Percentiles rank a stretch among this genome's conserved stretches.
Evolutionary conservation across 2,888 invertebrate species (phyloP).

Genomic region (Dastarcus helophoroides): DNA sequence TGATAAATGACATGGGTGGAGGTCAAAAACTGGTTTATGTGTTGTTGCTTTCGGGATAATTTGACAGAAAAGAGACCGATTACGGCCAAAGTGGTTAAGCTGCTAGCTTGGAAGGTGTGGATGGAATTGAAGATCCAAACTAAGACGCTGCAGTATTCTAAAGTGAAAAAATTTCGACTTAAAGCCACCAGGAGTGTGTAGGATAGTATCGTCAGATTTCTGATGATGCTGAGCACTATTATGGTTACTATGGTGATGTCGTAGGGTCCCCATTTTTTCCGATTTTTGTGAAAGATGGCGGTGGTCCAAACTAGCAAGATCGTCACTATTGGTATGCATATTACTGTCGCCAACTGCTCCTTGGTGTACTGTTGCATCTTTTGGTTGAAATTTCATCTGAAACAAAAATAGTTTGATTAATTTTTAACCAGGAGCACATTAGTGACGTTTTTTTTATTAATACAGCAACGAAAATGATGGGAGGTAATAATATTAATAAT

Average conservation of each 20-base stretch:
- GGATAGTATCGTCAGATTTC: constrained; percentile 34
- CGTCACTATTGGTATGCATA: constrained; percentile 37
- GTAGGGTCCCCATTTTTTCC: constrained; percentile 40
- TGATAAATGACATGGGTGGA: constrained; percentile 40
- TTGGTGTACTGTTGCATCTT: constrained; percentile 30
- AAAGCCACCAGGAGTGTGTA: constrained; percentile 32
- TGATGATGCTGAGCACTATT: constrained; percentile 33
- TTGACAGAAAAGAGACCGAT: constrained; percentile 38
- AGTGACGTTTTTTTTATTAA: no score
- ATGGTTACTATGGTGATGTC: constrained; percentile 42
- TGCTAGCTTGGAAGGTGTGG: constrained; percentile 42
- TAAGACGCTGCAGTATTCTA: constrained; percentile 37
- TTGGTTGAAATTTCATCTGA: constrained; percentile 7
- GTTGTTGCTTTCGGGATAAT: constrained; percentile 29
- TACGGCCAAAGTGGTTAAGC: constrained; percentile 39
- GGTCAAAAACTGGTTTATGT: constrained; percentile 32
- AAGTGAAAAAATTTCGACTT: constrained; percentile 19
- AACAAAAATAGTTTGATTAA: constrained; percentile 2
- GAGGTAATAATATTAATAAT: no score
- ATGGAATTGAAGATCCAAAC: constrained; percentile 41
- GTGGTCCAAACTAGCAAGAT: constrained; percentile 39
- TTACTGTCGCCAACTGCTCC: constrained; percentile 35
- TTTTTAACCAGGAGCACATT: no score
- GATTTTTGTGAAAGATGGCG: constrained; percentile 41
- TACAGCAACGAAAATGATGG: no score